phyloP scores from a whole-genome alignment of 2,797 vertebrate species.

The Meda fulgida region DNA sequence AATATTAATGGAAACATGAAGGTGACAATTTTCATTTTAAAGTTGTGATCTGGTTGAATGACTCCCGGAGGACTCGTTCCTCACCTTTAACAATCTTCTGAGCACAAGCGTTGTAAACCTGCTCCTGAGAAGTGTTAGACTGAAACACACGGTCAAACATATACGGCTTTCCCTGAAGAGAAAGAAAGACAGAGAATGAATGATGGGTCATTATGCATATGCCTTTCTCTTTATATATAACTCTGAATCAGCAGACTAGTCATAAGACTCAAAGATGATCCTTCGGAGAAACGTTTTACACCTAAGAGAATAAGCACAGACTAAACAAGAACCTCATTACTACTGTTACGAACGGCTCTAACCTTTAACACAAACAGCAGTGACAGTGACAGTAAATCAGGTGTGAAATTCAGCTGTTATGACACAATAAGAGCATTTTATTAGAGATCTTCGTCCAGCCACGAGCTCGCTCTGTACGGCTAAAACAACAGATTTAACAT shows the following conservation, averaged over 20 bases:
- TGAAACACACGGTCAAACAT: conserved; percentile 93
- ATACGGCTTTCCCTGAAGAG: conserved; percentile 89
- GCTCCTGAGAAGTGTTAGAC: conserved; percentile 90
- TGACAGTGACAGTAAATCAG: not conserved
- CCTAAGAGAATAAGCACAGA: conserved; percentile 3
- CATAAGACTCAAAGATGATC: conserved; percentile 19
- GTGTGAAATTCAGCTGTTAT: conserved; percentile 6
- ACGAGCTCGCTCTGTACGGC: not conserved
- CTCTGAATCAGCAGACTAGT: conserved; percentile 12
- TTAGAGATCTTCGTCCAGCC: not conserved
- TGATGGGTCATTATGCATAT: not conserved
- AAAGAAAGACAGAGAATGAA: not conserved
- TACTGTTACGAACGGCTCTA: not conserved
- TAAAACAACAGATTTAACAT: not conserved
- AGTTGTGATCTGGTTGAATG: not conserved
- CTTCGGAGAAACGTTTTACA: not conserved
- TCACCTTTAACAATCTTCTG: conserved; percentile 97
- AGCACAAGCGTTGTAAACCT: conserved; percentile 96
- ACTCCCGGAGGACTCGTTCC: conserved; percentile 6
- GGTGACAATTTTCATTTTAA: not conserved
- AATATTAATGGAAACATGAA: not conserved
- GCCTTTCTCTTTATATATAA: not conserved
- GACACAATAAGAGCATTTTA: not conserved
- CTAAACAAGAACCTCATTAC: not conserved
- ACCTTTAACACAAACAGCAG: conserved; percentile 7